Evolutionary conservation across 2,888 invertebrate species (phyloP).

Genomic region (Congeria kusceri): DNA sequence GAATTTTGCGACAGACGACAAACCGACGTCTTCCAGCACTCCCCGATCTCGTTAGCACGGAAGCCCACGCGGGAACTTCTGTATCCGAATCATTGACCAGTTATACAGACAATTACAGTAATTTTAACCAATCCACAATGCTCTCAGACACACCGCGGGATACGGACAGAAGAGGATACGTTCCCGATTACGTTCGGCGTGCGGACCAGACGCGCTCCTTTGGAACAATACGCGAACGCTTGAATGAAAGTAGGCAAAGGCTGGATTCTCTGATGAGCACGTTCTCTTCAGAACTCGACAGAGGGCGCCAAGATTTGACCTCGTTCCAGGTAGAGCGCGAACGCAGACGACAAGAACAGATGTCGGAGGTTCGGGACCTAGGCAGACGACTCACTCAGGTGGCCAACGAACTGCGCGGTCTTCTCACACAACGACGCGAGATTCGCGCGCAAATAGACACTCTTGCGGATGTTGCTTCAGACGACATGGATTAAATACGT

Average conservation of each 20-base stretch:
- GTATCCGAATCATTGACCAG: slow-evolving; percentile 9
- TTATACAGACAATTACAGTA: slow-evolving; percentile 43
- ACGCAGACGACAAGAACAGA: slow-evolving; percentile 75
- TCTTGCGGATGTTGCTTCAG: slow-evolving; percentile 43
- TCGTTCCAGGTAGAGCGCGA: slow-evolving; percentile 77
- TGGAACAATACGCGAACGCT: slow-evolving; percentile 71
- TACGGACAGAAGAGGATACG: not conserved
- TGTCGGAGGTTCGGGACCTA: slow-evolving; percentile 78
- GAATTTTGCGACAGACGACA: slow-evolving; percentile 16
- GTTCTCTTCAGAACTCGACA: slow-evolving; percentile 76
- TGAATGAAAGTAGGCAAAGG: slow-evolving; percentile 76
- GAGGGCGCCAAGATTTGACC: slow-evolving; percentile 72
- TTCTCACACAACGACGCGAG: slow-evolving; percentile 72
- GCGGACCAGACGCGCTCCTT: slow-evolving; percentile 39
- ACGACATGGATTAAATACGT: slow-evolving; percentile 23
- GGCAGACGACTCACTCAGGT: slow-evolving; percentile 78
- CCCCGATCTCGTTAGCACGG: slow-evolving; percentile 60
- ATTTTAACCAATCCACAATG: slow-evolving; percentile 15
- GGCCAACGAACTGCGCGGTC: slow-evolving; percentile 74
- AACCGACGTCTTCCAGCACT: slow-evolving; percentile 68
- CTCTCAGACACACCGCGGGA: not conserved
- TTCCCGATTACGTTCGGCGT: slow-evolving; percentile 16
- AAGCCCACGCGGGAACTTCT: slow-evolving; percentile 35
- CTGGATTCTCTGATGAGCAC: slow-evolving; percentile 77
- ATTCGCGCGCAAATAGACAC: slow-evolving; percentile 57